These are phyloP conservation scores for Euproctis similis DNA, from an alignment of 2,888 invertebrate genomes.

Conservation along the genomic window DNA sequence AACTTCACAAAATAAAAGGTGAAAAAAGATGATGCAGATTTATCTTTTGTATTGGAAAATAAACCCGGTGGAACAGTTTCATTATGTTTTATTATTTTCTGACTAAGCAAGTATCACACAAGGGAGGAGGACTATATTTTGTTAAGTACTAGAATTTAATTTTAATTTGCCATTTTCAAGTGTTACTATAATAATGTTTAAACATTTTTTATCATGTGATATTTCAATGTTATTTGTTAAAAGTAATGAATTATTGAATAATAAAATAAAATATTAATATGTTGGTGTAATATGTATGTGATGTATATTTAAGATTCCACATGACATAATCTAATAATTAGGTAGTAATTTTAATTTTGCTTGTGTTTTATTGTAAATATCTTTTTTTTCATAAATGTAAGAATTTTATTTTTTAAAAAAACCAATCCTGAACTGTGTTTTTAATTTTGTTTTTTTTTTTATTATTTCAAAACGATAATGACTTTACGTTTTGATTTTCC, in stretches of 20 bases:
- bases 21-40: too few species aligned
- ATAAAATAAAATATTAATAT: slow-evolving; percentile 46
- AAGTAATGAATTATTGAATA: slow-evolving; percentile 62
- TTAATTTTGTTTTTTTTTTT: too few species aligned
- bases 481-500: too few species aligned
- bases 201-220: slow-evolving; percentile 71
- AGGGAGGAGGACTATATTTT: slow-evolving; percentile 37
- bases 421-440: slow-evolving; percentile 17
- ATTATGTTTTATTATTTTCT: too few species aligned
- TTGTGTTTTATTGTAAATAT: slow-evolving; percentile 56
- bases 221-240: slow-evolving; percentile 73
- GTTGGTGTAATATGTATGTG: slow-evolving; percentile 50
- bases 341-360: slow-evolving; percentile 34
- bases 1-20: too few species aligned
- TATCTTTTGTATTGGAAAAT: too few species aligned
- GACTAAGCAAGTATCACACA: too few species aligned
- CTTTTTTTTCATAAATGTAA: too few species aligned
- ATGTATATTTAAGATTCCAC: slow-evolving; percentile 53
- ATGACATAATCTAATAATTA: slow-evolving; percentile 51
- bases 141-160: slow-evolving; percentile 35
- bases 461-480: slow-evolving; percentile 11
- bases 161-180: slow-evolving; percentile 56
- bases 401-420: slow-evolving; percentile 20
- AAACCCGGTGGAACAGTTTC: too few species aligned
- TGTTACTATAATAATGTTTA: slow-evolving; percentile 57